Evolutionary conservation across 1,140 invertebrate genomes (phyloP), one percentile per base, ranked within the genome.

Genomic region (Bombus cullumanus): DNA sequence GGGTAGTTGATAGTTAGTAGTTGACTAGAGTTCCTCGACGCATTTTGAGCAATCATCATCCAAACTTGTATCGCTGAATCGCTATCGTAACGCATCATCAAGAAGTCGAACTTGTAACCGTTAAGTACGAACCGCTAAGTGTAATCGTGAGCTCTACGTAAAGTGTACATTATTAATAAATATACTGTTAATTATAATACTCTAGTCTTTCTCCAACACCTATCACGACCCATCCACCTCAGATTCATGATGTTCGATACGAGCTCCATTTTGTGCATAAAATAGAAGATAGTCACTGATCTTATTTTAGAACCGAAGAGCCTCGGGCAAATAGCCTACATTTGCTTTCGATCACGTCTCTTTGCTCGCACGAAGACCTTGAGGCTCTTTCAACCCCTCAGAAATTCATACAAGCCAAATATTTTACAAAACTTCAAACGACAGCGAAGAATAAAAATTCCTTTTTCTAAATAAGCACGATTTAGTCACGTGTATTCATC

Each of bases 251-350:
- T 4, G 8, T 41, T 71, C 39, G 37, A 39, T 28, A 41, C 34
- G 66, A n/a, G 69, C 18, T 43, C 25, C 41, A 18, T 18, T 25
- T 41, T 47, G 18, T 13, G 31, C 43, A 39, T 15, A 13, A 73
- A 34, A 53, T n/a, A 75, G 15, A 25, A 75, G 8, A 75, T 53
- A 31, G 22, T 53, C 2, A 18, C 22, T 47, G 43, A 43, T 34
- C 31, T 34, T 53, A 18, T 53, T 75, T 74, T 18, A 47, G 41
- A 12, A 18, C 3, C 39, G 18, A 25, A 13, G 2, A 53, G 43
- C 41, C 31, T 43, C 43, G 43, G 47, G 43, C 73, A 53, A 75
- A 75, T 75, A 47, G 73, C 73, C 73, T 75, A 34, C 31, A 75
- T 75, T 75, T 34, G 31, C 73, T 3, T 53, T 53, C 41, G 41